These are phyloP conservation scores for Danaus melanippus DNA, from an alignment of 1,140 invertebrate genomes.

Conservation along the genomic window DNA sequence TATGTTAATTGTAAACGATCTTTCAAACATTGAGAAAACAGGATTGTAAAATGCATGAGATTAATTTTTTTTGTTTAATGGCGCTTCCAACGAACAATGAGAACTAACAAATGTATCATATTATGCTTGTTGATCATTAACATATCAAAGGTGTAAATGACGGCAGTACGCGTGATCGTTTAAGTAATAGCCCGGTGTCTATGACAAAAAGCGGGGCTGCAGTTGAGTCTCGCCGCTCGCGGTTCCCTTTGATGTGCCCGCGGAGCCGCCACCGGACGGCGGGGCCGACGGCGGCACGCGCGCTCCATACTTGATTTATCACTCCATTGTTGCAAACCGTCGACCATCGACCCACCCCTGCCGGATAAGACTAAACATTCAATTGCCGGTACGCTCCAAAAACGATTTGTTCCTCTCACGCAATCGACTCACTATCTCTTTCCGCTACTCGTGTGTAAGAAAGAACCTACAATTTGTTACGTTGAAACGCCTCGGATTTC, in stretches of 20 bases:
- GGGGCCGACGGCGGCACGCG: conserved; percentile 45
- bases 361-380: conserved; percentile 32
- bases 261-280: conserved; percentile 31
- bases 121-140: not conserved
- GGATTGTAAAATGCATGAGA: no score
- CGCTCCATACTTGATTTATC: conserved; percentile 67
- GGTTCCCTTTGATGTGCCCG: conserved; percentile 51
- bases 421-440: conserved; percentile 50
- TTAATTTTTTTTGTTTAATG: no score
- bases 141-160: conserved; percentile 13
- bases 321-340: conserved; percentile 60
- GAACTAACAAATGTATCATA: no score
- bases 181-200: conserved; percentile 18
- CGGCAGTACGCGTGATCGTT: conserved; percentile 16
- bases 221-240: conserved; percentile 20
- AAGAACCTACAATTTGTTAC: no score
- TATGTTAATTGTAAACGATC: no score
- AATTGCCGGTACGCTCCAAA: conserved; percentile 57
- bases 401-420: conserved; percentile 55
- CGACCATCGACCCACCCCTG: conserved; percentile 37
- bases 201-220: conserved; percentile 22
- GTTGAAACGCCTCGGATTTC: no score
- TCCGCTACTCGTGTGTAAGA: conserved; percentile 23
- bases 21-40: no score
- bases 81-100: no score